phyloP scores from a whole-genome alignment of 2,113 vertebrate genomes.

The Phylloscopus whistleri region DNA sequence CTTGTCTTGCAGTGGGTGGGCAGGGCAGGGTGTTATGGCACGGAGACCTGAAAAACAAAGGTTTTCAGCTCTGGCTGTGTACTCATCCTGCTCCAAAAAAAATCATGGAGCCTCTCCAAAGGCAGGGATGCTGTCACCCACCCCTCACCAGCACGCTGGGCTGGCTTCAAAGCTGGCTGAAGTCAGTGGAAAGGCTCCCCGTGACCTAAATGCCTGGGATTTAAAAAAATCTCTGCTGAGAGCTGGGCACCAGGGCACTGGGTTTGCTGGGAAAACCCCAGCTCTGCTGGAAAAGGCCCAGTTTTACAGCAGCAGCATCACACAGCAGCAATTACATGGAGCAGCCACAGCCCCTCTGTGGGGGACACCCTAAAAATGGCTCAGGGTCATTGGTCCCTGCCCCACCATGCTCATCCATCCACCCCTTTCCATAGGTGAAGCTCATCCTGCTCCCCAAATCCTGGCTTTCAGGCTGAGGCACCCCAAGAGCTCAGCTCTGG shows the following conservation, averaged over 20 bases:
- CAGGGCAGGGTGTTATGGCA: neutral
- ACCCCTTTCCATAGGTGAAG: neutral
- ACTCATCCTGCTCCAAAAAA: neutral
- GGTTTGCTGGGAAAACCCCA: neutral
- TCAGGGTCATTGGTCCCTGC: neutral
- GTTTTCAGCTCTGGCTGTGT: neutral
- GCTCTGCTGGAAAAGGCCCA: fast-evolving
- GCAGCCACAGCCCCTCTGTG: neutral
- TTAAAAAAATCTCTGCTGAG: neutral
- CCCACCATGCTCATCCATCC: neutral
- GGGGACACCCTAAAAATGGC: fast-evolving
- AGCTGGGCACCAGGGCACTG: neutral
- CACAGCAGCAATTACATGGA: fast-evolving
- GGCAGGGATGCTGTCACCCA: neutral
- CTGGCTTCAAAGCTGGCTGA: neutral
- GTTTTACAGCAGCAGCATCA: neutral
- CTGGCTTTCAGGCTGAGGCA: fast-evolving
- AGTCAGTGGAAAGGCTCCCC: neutral
- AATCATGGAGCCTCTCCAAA: neutral
- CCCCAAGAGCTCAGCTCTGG: neutral
- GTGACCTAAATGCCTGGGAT: neutral
- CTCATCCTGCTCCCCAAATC: neutral
- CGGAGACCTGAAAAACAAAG: neutral
- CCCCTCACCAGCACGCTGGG: neutral
- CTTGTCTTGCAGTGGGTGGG: neutral